Evolutionary conservation across 2,888 invertebrate genomes (phyloP).

Genomic region (Leptinotarsa haldemani): DNA sequence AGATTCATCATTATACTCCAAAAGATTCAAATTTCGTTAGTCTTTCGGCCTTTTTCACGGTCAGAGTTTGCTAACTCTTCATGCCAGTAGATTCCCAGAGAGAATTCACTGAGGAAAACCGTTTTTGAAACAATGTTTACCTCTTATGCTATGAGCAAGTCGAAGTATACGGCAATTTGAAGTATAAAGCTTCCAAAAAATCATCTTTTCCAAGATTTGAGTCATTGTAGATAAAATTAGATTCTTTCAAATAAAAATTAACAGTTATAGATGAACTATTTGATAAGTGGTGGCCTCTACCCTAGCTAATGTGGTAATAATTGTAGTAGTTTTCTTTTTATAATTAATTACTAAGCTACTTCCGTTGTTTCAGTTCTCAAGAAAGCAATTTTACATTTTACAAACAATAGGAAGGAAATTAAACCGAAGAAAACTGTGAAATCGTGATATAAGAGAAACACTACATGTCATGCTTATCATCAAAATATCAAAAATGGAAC

Average conservation of each 20-base stretch:
- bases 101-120: too few species aligned
- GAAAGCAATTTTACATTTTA: conserved; percentile 48
- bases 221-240: too few species aligned
- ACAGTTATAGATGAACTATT: conserved; percentile 39
- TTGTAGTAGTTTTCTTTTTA: conserved; percentile 50
- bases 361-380: conserved; percentile 52
- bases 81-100: too few species aligned
- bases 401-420: conserved; percentile 42
- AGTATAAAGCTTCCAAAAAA: too few species aligned
- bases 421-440: conserved; percentile 6
- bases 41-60: too few species aligned
- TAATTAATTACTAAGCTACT: conserved; percentile 49
- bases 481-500: background rate
- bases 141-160: too few species aligned
- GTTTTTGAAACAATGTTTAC: too few species aligned
- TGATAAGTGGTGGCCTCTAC: conserved; percentile 37
- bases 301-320: conserved; percentile 51
- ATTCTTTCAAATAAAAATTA: background rate
- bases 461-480: background rate
- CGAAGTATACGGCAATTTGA: too few species aligned
- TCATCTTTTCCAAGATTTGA: too few species aligned
- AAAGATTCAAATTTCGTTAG: too few species aligned
- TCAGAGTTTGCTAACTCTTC: too few species aligned
- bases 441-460: background rate
- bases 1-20: too few species aligned